Percentiles rank a stretch among this genome's conserved stretches.
Evolutionary conservation across 2,113 vertebrate species (phyloP).

Genomic region (Oceanodroma tethys): DNA sequence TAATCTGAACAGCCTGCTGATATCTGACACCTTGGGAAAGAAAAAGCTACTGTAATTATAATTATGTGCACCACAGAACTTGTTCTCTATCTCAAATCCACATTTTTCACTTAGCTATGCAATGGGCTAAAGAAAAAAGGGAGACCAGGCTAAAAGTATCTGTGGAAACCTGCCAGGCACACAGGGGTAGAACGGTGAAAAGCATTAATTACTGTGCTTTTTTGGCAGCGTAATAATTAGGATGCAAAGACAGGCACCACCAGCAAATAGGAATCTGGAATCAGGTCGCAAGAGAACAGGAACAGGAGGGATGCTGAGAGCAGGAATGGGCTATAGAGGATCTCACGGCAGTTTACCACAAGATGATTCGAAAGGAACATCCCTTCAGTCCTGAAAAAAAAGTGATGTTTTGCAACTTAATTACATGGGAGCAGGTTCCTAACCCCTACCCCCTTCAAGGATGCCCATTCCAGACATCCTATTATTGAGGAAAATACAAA

Average conservation of each 20-base stretch:
- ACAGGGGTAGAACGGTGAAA: not conserved
- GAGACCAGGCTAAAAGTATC: not conserved
- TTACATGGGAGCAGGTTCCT: not conserved
- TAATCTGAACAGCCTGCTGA: not conserved
- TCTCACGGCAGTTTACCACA: not conserved
- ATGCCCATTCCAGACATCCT: not conserved
- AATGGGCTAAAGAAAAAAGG: not conserved
- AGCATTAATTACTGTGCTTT: not conserved
- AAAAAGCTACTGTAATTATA: not conserved
- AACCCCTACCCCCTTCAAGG: not conserved
- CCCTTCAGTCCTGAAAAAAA: not conserved
- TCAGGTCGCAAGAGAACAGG: not conserved
- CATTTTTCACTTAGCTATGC: not conserved
- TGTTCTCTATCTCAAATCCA: not conserved
- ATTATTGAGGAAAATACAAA: not conserved
- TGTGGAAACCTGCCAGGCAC: not conserved
- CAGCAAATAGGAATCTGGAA: not conserved
- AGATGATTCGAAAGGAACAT: not conserved
- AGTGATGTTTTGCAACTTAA: not conserved
- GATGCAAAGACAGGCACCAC: not conserved
- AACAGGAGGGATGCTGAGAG: not conserved
- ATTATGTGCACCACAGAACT: not conserved
- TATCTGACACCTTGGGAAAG: not conserved
- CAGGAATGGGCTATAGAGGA: not conserved
- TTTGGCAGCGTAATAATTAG: not conserved